These are phyloP conservation scores for Brachymystax lenok DNA, from an alignment of 2,797 vertebrate species.

Conservation along the genomic window DNA sequence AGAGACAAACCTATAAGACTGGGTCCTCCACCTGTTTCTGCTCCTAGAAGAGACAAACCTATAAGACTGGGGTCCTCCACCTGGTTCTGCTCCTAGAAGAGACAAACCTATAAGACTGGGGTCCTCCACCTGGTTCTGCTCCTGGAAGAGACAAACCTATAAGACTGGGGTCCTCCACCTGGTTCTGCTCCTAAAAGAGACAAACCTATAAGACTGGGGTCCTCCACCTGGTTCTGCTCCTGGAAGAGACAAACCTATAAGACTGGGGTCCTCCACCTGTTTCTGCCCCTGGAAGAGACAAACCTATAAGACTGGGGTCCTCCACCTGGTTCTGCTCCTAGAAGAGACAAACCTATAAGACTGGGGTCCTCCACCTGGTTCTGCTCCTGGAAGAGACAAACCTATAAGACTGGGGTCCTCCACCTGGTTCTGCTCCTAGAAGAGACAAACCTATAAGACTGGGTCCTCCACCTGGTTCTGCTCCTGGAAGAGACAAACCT, in stretches of 20 bases:
- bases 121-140: no score
- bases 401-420: no score
- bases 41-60: background rate
- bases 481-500: background rate
- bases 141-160: background rate
- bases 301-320: no score
- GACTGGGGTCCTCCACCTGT: no score
- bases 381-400: background rate
- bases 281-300: background rate
- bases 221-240: constrained; percentile 85
- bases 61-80: no score
- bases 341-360: background rate
- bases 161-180: background rate
- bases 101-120: background rate
- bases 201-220: constrained; percentile 64
- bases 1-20: background rate
- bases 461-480: no score
- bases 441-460: constrained; percentile 2
- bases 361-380: no score
- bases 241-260: constrained; percentile 22
- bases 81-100: background rate
- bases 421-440: no score
- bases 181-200: no score
- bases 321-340: no score
- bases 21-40: no score